Evolutionary conservation across 2,797 vertebrate species (phyloP).

Genomic region (Serranus cabrilla): DNA sequence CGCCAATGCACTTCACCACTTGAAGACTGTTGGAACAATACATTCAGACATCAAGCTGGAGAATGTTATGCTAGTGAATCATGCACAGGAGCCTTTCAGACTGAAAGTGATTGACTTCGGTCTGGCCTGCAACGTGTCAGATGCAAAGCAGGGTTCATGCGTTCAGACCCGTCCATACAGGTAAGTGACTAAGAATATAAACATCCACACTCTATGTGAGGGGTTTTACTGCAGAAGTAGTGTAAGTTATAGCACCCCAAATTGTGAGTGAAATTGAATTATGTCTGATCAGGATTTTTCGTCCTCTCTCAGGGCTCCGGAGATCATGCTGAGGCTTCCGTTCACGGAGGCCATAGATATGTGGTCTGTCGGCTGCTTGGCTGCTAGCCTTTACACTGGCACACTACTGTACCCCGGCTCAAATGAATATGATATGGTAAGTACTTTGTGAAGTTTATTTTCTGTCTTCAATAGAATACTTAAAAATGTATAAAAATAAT

Average conservation of each 20-base stretch:
- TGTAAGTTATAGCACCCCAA: not conserved
- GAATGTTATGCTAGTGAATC: no score
- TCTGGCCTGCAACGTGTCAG: no score
- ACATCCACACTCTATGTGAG: not conserved
- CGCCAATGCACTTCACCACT: not conserved
- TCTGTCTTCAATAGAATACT: no score
- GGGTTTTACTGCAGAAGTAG: not conserved
- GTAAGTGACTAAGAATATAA: not conserved
- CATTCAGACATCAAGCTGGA: slow-evolving; percentile 34
- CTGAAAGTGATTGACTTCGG: no score
- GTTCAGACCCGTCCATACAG: no score
- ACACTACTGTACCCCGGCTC: no score
- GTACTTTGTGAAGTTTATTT: not conserved
- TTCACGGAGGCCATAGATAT: slow-evolving; percentile 33
- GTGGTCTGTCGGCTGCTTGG: slow-evolving; percentile 39
- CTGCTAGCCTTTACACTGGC: not conserved
- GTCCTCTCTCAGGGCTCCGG: slow-evolving; percentile 18
- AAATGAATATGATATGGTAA: no score
- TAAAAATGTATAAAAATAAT: no score
- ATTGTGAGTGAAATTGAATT: no score
- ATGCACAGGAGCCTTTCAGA: no score
- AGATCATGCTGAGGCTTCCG: slow-evolving; percentile 6
- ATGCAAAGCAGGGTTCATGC: no score
- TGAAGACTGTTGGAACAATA: not conserved
- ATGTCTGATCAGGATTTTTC: not conserved